Base-by-base conservation (phyloP, 1,140 invertebrate genomes). In the Paracyclopina nana region DNA sequence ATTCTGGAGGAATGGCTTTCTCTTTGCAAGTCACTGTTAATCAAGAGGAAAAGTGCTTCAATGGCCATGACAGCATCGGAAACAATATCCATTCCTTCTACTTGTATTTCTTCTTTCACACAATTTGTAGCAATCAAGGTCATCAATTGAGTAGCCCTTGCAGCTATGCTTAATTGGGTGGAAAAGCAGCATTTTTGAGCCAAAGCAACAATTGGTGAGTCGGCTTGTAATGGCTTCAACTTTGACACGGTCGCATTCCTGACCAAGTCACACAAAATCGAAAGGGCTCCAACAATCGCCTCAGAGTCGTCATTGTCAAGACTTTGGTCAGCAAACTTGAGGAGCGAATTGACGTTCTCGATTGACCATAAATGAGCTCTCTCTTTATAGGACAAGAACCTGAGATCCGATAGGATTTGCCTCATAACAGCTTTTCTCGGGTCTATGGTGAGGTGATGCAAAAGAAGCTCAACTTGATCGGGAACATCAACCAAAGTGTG, bases 401-500 rank as follows among this genome's bases (percentile, higher is more conserved):
- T 57, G 28, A 72, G 60, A 54, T 71, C 64, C 40, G 60, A 61
- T 18, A 72, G 57, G 25, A 61, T 62, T 11, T 59, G 55, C 6
- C 65, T 55, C 52, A 68, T 68, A 9, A 72, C 65, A 30, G 55
- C 56, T 16, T 55, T 54, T 40, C 70, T 57, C 5, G 61, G 59
- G 57, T 72, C 70, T 30, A 60, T 57, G n/a, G 58, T 57, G 1
- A 71, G 57, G 50, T 64, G 63, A 6, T 59, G 56, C 34, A 70
- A 56, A 25, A 72, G 54, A n/a, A 70, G 58, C 25, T 41, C 20
- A 46, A 88, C 82, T 69, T 94, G 91, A 57, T 78, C 76, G 6
- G 85, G 81, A 41, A 95, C 79, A 66, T 90, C 80, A 1, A 88
- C 77, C 8, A 94, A 68, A n/a, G 87, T 91, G 20, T 81, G 76